Evolutionary conservation across 1,140 invertebrate genomes (phyloP).

Genomic region (Chelonus insularis): DNA sequence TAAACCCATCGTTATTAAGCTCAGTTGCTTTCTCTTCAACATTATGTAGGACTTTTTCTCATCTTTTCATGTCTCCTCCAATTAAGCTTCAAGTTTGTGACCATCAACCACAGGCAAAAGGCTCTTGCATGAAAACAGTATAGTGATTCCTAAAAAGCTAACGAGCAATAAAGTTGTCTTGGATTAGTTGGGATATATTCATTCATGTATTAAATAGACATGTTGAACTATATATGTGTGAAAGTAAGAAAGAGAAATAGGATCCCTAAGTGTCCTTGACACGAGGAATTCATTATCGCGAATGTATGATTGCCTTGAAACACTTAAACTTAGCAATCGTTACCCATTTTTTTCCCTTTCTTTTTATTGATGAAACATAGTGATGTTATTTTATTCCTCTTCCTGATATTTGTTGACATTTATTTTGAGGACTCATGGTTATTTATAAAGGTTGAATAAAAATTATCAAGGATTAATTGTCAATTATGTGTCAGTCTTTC

Average conservation of each 20-base stretch:
- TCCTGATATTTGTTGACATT: no score
- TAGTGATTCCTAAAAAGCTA: no score
- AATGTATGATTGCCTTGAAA: slow-evolving; percentile 18
- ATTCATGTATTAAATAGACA: no score
- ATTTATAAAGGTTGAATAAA: no score
- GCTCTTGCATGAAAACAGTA: no score
- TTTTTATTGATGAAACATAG: not conserved
- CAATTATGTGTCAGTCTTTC: no score
- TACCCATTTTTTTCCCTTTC: not conserved
- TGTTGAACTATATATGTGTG: not conserved
- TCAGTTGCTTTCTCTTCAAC: slow-evolving; percentile 1
- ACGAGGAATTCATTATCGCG: slow-evolving; percentile 16
- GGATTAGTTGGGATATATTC: no score
- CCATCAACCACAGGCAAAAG: not conserved
- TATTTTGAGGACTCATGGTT: no score
- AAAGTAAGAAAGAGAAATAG: not conserved
- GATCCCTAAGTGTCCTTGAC: slow-evolving; percentile 7
- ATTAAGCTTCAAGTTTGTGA: not conserved
- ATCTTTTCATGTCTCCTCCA: not conserved
- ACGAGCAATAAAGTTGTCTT: no score
- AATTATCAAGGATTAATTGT: no score
- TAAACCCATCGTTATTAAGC: not conserved
- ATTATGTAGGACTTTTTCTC: not conserved
- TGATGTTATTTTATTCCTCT: not conserved
- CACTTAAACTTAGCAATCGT: slow-evolving; percentile 7